Base-by-base conservation (phyloP, 2,797 vertebrate species). In the Cossypha niveicapilla region DNA sequence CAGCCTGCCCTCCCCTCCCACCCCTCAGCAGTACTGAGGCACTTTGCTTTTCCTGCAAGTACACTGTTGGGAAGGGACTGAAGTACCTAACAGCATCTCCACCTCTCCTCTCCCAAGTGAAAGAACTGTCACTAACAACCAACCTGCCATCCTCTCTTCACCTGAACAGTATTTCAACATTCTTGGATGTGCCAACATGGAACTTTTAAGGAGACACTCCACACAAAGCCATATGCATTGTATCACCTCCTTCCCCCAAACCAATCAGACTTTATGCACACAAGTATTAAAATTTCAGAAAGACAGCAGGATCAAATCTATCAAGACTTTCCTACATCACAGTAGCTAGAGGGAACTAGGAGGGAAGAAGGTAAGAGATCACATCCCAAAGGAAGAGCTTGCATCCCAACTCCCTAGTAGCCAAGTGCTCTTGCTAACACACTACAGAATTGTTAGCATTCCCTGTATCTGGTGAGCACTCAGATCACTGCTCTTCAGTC, bases 41-140 rank as follows among this genome's bases (percentile, higher is more conserved):
- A 58, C 30, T 48, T 21, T 63, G 53, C 11, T 71, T 34, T 63
- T 30, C 51, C 39, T n/a, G 8, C 9, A 72, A 81, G 9, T 4
- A 30, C 35, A 27, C 8, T 3, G 0, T 5, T 0, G 1, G 15
- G 18, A 66, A 4, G 5, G 14, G 28, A 25, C 19, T 51, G 35
- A 45, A 86, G 37, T 6, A 37, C 13, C 4, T 35, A 30, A n/a
- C 3, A 47, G n/a, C 18, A 76, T 10, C 7, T 17, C 18, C 7
- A 8, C 1, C 11, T 44, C 51, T 73, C 35, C 39, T 41, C 18
- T 58, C 62, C 42, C 39, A 77, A 37, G 51, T 25, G 32, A 18
- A 65, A 24, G 23, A 83, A 6, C 34, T 47, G 25, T 32, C 39
- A 27, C 7, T 13, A 86, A 63, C 24, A 54, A 44, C 32, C 67